Evolutionary conservation across 2,797 vertebrate species (phyloP).

Genomic region (Mus spretus): DNA sequence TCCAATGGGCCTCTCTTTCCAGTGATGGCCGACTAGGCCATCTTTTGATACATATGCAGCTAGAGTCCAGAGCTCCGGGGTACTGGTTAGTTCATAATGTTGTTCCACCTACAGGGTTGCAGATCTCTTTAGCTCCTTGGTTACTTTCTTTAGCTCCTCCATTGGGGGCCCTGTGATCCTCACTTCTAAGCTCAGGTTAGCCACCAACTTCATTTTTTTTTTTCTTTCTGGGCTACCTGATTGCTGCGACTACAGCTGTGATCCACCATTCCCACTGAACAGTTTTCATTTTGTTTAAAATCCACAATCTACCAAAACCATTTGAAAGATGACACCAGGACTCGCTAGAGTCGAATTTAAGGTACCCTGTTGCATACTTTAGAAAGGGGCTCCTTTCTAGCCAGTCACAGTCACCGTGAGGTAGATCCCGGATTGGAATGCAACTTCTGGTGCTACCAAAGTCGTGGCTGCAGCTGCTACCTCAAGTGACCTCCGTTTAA

Average conservation of each 20-base stretch:
- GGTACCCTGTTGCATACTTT: background rate
- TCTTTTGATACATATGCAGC: no score
- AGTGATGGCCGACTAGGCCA: no score
- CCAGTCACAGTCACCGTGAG: background rate
- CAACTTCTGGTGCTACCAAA: background rate
- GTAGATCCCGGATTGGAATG: background rate
- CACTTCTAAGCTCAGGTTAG: background rate
- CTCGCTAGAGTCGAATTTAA: background rate
- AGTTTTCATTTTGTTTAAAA: background rate
- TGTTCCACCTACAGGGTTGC: no score
- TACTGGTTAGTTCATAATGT: no score
- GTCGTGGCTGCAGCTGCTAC: background rate
- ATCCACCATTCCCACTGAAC: background rate
- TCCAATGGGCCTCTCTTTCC: no score
- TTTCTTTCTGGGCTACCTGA: background rate
- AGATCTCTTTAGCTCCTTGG: no score
- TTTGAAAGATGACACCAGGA: background rate
- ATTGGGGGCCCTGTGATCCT: no score
- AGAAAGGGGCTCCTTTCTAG: fast-evolving
- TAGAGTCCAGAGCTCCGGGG: no score
- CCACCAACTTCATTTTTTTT: no score
- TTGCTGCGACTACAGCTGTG: background rate
- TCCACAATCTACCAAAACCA: background rate
- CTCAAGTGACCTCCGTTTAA: slow-evolving; percentile 2
- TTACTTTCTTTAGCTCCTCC: no score